Evolutionary conservation across 1,140 invertebrate genomes (phyloP).

Genomic region (Pantala flavescens): DNA sequence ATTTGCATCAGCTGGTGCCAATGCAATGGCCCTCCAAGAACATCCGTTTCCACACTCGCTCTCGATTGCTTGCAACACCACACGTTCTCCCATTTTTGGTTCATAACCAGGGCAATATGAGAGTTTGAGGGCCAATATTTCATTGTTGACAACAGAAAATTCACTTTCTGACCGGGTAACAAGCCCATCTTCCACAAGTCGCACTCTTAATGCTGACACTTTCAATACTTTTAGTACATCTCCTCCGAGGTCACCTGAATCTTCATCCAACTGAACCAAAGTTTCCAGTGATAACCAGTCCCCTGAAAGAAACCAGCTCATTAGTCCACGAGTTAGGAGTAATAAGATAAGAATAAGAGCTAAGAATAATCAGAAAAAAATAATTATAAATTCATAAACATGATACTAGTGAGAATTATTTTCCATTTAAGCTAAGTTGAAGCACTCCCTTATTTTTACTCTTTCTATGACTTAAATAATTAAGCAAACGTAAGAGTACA

Average conservation of each 20-base stretch:
- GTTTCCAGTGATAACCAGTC: constrained; percentile 52
- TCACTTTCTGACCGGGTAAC: constrained; percentile 43
- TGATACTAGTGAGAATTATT: too few relatives aligned
- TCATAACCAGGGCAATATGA: constrained; percentile 40
- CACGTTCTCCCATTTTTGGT: constrained; percentile 42
- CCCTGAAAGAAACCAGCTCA: constrained; percentile 32
- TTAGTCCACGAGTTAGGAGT: too few relatives aligned
- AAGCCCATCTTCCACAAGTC: constrained; percentile 34
- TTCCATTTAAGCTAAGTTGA: too few relatives aligned
- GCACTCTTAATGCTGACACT: constrained; percentile 42
- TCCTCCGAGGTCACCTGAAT: constrained; percentile 36
- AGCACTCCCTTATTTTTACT: too few relatives aligned
- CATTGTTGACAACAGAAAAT: constrained; percentile 39
- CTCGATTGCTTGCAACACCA: constrained; percentile 49
- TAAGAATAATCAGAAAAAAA: too few relatives aligned
- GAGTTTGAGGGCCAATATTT: constrained; percentile 43
- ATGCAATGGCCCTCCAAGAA: constrained; percentile 48
- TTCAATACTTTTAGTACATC: constrained; percentile 45
- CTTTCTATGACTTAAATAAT: too few relatives aligned
- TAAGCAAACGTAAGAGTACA: too few relatives aligned
- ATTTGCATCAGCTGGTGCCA: constrained; percentile 30
- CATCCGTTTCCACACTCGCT: constrained; percentile 45
- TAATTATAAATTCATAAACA: too few relatives aligned
- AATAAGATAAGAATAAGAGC: too few relatives aligned
- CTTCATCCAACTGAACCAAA: constrained; percentile 41